Evolutionary conservation across 2,113 vertebrate species (phyloP).

Genomic region (Xenopus borealis): DNA sequence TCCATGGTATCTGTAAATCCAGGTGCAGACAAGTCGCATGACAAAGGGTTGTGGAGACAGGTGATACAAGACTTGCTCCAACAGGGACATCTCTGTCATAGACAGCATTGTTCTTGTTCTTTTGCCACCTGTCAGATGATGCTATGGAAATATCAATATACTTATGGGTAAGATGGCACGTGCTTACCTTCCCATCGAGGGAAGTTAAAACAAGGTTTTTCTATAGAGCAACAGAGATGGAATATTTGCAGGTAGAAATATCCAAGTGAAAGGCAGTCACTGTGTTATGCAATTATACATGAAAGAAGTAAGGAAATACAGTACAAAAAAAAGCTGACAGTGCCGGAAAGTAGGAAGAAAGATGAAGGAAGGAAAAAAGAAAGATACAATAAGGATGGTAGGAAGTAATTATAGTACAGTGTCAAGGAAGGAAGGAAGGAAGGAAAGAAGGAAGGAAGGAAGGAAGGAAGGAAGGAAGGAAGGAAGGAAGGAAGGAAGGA

Average conservation of each 20-base stretch:
- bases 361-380: too few species aligned
- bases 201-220: constrained; percentile 2
- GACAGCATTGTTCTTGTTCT: constrained; percentile 38
- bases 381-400: too few species aligned
- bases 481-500: too few species aligned
- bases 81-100: constrained; percentile 30
- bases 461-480: fast-evolving
- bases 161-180: constrained; percentile 14
- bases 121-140: constrained; percentile 37
- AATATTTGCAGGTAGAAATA: too few species aligned
- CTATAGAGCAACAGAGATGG: too few species aligned
- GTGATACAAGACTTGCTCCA: constrained; percentile 4
- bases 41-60: constrained; percentile 22
- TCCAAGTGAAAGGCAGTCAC: background rate
- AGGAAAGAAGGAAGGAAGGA: background rate
- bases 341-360: too few species aligned
- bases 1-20: background rate
- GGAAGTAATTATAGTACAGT: too few species aligned
- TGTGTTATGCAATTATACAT: too few species aligned
- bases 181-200: constrained; percentile 9
- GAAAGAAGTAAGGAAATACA: too few species aligned
- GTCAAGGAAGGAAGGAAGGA: background rate
- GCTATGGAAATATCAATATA: constrained; percentile 41
- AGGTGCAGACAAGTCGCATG: constrained; percentile 14
- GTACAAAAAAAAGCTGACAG: too few species aligned